Percentiles rank a stretch among this genome's conserved stretches.
Evolutionary conservation across 2,888 invertebrate species (phyloP).

Genomic region (Caradrina kadenii): DNA sequence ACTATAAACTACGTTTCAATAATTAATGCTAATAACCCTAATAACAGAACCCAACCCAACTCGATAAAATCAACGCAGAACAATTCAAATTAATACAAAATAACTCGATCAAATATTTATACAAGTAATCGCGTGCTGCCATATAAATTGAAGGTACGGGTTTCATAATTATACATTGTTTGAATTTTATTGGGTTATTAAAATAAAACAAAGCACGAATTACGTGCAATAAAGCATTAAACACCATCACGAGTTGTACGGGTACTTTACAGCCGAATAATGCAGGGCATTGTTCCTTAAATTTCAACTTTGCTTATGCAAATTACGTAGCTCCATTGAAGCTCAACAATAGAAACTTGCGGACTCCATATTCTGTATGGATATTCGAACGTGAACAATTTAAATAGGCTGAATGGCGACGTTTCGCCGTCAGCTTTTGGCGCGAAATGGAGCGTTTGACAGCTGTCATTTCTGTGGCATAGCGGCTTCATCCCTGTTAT

Average conservation of each 20-base stretch:
- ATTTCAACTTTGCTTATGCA: conserved; percentile 76
- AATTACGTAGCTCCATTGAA: conserved; percentile 68
- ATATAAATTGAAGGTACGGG: conserved; percentile 44
- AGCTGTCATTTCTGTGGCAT: conserved; percentile 55
- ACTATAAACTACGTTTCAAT: not conserved
- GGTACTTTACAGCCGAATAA: conserved; percentile 64
- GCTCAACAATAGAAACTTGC: conserved; percentile 56
- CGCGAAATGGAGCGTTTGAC: conserved; percentile 49
- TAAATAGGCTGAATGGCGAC: conserved; percentile 44
- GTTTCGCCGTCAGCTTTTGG: conserved; percentile 38
- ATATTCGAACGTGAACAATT: conserved; percentile 39
- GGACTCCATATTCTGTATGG: conserved; percentile 42
- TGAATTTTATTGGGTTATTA: conserved; percentile 51
- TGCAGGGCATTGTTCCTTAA: conserved; percentile 74
- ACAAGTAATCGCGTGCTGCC: conserved; percentile 51
- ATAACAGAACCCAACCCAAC: conserved; percentile 8
- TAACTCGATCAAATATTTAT: conserved; percentile 56
- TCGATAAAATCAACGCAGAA: conserved; percentile 31
- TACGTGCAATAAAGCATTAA: conserved; percentile 59
- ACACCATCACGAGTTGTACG: conserved; percentile 61
- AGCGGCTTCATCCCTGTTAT: conserved; percentile 25
- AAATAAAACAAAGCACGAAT: conserved; percentile 54
- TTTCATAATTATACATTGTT: conserved; percentile 47
- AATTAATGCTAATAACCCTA: conserved; percentile 20
- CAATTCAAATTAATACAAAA: conserved; percentile 49